A percentile compares a stretch with the other conserved stretches of the same genome.
Conservation (phyloP, 2,888 invertebrate genomes). For the Atrina japonica region DNA sequence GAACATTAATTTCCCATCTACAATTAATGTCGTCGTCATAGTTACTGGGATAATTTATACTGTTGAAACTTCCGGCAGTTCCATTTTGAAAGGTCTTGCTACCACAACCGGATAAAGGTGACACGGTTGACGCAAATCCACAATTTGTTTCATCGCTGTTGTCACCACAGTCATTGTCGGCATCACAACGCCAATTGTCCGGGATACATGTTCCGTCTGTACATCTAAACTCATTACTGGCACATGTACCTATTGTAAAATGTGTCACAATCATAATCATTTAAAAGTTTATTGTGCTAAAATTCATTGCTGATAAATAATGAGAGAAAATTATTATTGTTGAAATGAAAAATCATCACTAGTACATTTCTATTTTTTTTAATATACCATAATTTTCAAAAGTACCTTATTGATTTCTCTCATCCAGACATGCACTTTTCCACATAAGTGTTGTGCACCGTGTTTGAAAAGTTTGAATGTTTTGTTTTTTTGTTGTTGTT, state of each 20-base stretch:
- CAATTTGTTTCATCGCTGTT: conserved; percentile 55
- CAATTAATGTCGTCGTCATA: conserved; percentile 54
- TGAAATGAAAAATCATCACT: too few species aligned
- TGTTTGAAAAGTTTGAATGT: too few species aligned
- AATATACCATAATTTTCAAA: too few species aligned
- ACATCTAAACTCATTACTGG: conserved; percentile 53
- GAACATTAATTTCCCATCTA: conserved; percentile 52
- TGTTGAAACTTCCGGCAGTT: conserved; percentile 49
- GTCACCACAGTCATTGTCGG: conserved; percentile 61
- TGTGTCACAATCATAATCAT: background rate
- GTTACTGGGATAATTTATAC: conserved; percentile 53
- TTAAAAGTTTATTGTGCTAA: too few species aligned
- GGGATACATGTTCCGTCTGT: conserved; percentile 58
- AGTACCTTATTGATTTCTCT: too few species aligned
- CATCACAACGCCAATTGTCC: conserved; percentile 51
- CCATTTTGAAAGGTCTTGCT: conserved; percentile 46
- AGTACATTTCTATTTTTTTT: too few species aligned
- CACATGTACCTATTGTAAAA: conserved; percentile 35
- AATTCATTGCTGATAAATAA: too few species aligned
- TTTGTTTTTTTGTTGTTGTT: too few species aligned
- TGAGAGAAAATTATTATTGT: too few species aligned
- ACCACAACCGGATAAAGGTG: conserved; percentile 50
- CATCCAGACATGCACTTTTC: too few species aligned
- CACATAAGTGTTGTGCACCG: too few species aligned
- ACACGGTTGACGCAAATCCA: background rate